phyloP scores from a whole-genome alignment of 2,113 vertebrate species.

The Rynchops niger region DNA sequence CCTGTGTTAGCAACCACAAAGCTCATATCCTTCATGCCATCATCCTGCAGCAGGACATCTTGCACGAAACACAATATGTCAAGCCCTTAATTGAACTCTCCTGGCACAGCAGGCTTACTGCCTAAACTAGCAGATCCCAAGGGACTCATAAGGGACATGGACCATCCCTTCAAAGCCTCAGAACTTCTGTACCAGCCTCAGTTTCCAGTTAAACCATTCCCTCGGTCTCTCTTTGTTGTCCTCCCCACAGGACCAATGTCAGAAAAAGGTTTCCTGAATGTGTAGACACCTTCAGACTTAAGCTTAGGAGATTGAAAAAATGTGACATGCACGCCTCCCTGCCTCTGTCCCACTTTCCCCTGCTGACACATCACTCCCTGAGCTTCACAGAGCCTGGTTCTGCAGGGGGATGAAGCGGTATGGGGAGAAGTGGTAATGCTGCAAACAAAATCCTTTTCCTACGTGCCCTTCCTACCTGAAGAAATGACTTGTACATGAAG shows the following conservation, averaged over 20 bases:
- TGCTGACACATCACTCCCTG: neutral
- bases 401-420: neutral
- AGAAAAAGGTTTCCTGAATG: neutral
- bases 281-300: neutral
- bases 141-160: neutral
- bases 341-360: neutral
- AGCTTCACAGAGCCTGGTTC: neutral
- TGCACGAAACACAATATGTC: neutral
- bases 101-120: neutral
- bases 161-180: neutral
- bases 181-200: neutral
- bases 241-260: neutral
- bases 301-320: neutral
- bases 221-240: neutral
- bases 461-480: neutral
- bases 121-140: neutral
- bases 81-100: neutral
- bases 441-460: neutral
- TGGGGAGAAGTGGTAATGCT: neutral
- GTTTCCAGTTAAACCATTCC: neutral
- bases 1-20: neutral
- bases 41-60: neutral
- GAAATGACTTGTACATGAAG: neutral
- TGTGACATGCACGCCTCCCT: neutral
- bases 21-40: neutral